These are phyloP conservation scores for Sebastes hopkinsi DNA, from an alignment of 2,797 vertebrate species.

Conservation along the genomic window DNA sequence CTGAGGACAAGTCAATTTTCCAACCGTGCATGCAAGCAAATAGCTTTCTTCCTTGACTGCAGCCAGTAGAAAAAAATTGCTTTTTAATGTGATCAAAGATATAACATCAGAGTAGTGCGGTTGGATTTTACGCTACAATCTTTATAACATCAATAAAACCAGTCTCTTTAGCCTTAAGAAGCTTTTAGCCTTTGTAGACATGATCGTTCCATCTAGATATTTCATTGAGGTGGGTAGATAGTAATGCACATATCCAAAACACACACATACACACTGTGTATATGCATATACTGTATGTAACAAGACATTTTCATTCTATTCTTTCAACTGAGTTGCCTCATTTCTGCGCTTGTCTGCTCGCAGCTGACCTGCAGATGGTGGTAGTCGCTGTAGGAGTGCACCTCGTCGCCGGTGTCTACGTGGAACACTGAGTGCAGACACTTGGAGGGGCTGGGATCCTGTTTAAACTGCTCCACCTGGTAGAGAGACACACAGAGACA, in stretches of 20 bases:
- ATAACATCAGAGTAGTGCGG: not conserved
- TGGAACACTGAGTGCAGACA: slow-evolving; percentile 94
- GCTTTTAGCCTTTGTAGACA: not conserved
- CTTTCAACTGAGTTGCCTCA: not conserved
- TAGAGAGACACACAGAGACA: not conserved
- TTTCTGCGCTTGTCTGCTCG: not conserved
- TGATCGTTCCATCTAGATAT: not conserved
- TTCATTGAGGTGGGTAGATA: not conserved
- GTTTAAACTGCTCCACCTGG: slow-evolving; percentile 96
- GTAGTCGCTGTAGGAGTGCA: slow-evolving; percentile 84
- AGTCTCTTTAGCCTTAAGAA: not conserved
- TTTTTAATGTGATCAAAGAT: not conserved
- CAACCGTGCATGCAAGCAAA: not conserved
- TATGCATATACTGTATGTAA: not conserved
- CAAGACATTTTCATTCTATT: not conserved
- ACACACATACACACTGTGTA: not conserved
- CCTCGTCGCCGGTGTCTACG: slow-evolving; percentile 91
- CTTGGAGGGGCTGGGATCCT: slow-evolving; percentile 92
- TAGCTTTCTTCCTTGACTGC: not conserved
- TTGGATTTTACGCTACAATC: not conserved
- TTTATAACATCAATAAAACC: not conserved
- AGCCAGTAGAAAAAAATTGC: not conserved
- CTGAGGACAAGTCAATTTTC: slow-evolving; percentile 22
- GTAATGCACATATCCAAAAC: not conserved
- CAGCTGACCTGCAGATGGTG: slow-evolving; percentile 94